Percentiles rank a stretch among this genome's conserved stretches.
Evolutionary conservation across 2,797 vertebrate species (phyloP).

Genomic region (Xyrichtys novacula): DNA sequence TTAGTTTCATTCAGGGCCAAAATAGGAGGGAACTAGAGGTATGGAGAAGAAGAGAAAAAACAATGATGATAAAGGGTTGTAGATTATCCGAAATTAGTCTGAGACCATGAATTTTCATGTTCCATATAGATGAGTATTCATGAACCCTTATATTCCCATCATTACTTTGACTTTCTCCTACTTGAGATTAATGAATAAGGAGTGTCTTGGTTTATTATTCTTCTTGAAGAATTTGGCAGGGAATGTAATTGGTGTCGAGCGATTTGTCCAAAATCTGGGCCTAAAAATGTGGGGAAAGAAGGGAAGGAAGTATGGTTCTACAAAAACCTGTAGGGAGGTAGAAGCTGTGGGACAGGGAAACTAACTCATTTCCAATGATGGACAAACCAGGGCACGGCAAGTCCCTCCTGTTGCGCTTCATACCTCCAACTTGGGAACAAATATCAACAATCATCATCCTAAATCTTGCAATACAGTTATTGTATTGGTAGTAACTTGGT

Average conservation of each 20-base stretch:
- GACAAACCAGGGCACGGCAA: conserved; percentile 60
- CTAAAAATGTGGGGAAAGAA: conserved; percentile 18
- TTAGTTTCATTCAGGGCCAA: conserved; percentile 57
- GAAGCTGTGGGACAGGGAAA: conserved; percentile 43
- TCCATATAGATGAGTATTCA: conserved; percentile 7
- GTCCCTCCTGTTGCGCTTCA: conserved; percentile 36
- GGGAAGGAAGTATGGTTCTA: conserved; percentile 40
- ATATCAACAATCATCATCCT: too few relatives aligned
- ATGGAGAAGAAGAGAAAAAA: background rate
- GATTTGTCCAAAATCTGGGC: conserved; percentile 26
- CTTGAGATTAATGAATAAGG: too few relatives aligned
- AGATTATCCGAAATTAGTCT: background rate
- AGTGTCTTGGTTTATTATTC: conserved; percentile 2
- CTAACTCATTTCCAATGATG: conserved; percentile 57
- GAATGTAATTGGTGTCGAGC: conserved; percentile 1
- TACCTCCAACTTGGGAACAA: conserved; percentile 49
- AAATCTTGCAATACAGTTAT: too few relatives aligned
- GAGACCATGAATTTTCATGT: background rate
- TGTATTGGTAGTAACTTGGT: too few relatives aligned
- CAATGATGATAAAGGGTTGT: conserved; percentile 13
- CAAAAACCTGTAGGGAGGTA: conserved; percentile 55
- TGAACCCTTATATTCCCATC: conserved; percentile 11
- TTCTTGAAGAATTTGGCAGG: background rate
- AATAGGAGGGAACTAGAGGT: conserved; percentile 34
- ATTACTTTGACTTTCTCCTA: too few relatives aligned